Percentiles rank a stretch among this genome's conserved stretches.
These are phyloP conservation scores for Platichthys flesus DNA, from an alignment of 2,113 vertebrate genomes.

Conservation along the genomic window DNA sequence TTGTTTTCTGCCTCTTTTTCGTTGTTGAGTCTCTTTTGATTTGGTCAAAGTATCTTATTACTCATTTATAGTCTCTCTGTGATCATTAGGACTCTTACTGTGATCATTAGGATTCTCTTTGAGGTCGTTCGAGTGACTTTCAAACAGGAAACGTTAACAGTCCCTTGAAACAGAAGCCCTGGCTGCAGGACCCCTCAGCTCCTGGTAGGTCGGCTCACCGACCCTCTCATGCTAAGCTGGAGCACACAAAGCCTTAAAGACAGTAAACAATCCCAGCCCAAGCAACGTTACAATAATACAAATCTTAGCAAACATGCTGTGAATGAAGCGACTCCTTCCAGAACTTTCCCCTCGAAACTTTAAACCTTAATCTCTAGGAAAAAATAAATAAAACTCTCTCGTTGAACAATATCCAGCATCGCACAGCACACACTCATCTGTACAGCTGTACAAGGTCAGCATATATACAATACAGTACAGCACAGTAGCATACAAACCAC, in stretches of 20 bases:
- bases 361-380: conserved; percentile 10
- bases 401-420: conserved; percentile 24
- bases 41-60: background rate
- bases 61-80: background rate
- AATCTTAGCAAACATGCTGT: conserved; percentile 57
- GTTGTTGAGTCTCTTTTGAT: background rate
- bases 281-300: conserved; percentile 50
- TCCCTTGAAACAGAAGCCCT: background rate
- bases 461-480: conserved; percentile 62
- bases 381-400: conserved; percentile 34
- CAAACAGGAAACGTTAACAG: background rate
- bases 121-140: background rate
- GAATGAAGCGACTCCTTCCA: conserved; percentile 18
- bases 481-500: conserved; percentile 60
- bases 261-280: conserved; percentile 49
- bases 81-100: background rate
- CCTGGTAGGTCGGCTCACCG: background rate
- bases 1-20: no score
- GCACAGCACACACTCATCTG: conserved; percentile 43
- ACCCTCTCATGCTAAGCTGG: conserved; percentile 5
- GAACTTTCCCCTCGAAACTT: background rate
- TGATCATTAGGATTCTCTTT: background rate
- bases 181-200: background rate
- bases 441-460: conserved; percentile 70
- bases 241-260: conserved; percentile 38